These are phyloP conservation scores for Calliopum simillimum DNA, from an alignment of 2,888 invertebrate species.

Conservation along the genomic window DNA sequence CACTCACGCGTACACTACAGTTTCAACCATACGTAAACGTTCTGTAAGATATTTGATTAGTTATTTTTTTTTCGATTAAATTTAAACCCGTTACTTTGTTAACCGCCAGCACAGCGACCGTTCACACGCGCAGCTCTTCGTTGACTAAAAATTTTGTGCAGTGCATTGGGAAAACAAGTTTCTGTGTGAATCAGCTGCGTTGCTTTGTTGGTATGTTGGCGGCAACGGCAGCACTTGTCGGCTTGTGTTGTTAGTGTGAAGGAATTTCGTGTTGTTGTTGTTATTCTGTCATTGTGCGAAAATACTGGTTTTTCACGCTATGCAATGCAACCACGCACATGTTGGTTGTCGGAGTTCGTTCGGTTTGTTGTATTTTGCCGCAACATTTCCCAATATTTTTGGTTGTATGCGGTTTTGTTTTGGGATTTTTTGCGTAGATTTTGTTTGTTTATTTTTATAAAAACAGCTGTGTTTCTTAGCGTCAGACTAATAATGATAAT, in stretches of 20 bases:
- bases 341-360: background rate
- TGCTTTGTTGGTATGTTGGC: background rate
- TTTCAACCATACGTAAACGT: slow-evolving; percentile 14
- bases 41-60: slow-evolving; percentile 6
- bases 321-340: background rate
- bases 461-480: slow-evolving; percentile 8
- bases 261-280: slow-evolving; percentile 10
- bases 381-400: slow-evolving; percentile 10
- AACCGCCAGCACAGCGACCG: slow-evolving; percentile 13
- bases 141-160: slow-evolving; percentile 12
- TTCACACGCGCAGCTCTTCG: slow-evolving; percentile 30
- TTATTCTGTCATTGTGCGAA: slow-evolving; percentile 5
- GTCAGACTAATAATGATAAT: too few species aligned
- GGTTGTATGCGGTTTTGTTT: background rate
- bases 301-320: background rate
- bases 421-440: background rate
- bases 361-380: too few species aligned
- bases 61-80: background rate
- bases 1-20: slow-evolving; percentile 22
- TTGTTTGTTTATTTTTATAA: background rate
- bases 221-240: too few species aligned
- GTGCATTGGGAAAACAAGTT: background rate
- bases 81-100: background rate
- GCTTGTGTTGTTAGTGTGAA: background rate
- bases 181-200: slow-evolving; percentile 19